A percentile compares a stretch with the other conserved stretches of the same genome.
These are phyloP conservation scores for Oasisia sp. DNA, from an alignment of 2,888 invertebrate species.

Conservation along the genomic window DNA sequence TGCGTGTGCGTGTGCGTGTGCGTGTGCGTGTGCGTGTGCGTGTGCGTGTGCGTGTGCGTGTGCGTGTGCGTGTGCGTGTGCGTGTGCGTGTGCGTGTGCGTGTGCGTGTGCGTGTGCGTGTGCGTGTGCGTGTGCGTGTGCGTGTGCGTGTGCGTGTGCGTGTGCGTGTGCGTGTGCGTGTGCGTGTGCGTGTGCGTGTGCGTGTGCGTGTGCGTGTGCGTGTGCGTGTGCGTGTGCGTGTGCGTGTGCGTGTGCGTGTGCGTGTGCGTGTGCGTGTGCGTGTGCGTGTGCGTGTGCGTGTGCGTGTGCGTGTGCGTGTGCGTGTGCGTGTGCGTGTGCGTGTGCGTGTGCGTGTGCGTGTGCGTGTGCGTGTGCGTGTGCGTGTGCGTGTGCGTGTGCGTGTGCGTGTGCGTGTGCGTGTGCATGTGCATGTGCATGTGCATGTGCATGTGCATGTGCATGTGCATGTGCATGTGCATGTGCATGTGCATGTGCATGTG, in stretches of 20 bases:
- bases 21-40: slow-evolving; percentile 20
- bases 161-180: slow-evolving; percentile 19
- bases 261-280: slow-evolving; percentile 17
- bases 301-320: slow-evolving; percentile 23
- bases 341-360: too few species aligned
- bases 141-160: slow-evolving; percentile 13
- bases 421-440: slow-evolving; percentile 13
- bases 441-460: not conserved
- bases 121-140: slow-evolving; percentile 22
- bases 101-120: slow-evolving; percentile 19
- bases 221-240: not conserved
- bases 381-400: not conserved
- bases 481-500: slow-evolving; percentile 10
- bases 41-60: slow-evolving; percentile 22
- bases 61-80: slow-evolving; percentile 20
- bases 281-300: slow-evolving; percentile 18
- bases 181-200: slow-evolving; percentile 19
- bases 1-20: slow-evolving; percentile 21
- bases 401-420: not conserved
- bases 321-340: not conserved
- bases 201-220: not conserved
- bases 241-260: not conserved
- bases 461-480: slow-evolving; percentile 10
- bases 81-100: slow-evolving; percentile 21
- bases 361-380: too few species aligned